Conservation (phyloP, 2,888 invertebrate genomes). For the Dolichopus griseipennis region DNA sequence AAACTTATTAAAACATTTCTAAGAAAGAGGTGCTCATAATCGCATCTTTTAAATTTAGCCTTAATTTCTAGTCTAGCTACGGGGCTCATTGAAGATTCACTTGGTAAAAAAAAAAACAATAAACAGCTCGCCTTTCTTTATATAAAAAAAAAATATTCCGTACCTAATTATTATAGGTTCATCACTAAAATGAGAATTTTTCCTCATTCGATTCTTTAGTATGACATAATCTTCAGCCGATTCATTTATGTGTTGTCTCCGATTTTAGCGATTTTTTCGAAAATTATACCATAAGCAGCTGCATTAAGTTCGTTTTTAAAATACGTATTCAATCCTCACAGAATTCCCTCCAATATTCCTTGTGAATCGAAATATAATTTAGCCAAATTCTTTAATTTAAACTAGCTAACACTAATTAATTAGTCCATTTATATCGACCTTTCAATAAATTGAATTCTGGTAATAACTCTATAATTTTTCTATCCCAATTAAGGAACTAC, state of each 20-base stretch:
- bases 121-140: no score
- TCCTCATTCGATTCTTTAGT: not conserved
- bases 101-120: no score
- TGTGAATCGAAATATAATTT: not conserved
- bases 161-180: slow-evolving; percentile 5
- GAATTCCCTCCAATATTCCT: not conserved
- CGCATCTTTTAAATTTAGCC: no score
- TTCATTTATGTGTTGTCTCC: slow-evolving; percentile 9
- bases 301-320: not conserved
- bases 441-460: not conserved
- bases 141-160: no score
- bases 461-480: not conserved
- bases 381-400: not conserved
- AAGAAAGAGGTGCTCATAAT: no score
- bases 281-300: not conserved
- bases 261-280: not conserved
- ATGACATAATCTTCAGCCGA: not conserved
- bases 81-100: no score
- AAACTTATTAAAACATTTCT: no score
- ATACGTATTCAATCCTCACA: slow-evolving; percentile 5
- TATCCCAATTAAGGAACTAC: not conserved
- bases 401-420: not conserved
- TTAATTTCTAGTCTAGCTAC: no score
- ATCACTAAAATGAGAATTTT: not conserved
- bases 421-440: not conserved